Conservation (phyloP, 2,113 vertebrate species). For the Danio rerio region GRCz12tu NC_133178.1:27689001-27689500, state of each 20-base stretch:
- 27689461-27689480: too few relatives aligned
- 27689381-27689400: conserved; percentile 71
- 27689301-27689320: conserved; percentile 76
- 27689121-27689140: conserved; percentile 74
- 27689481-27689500: too few relatives aligned
- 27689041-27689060: background rate
- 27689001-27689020: background rate
- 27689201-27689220: background rate
- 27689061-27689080: background rate
- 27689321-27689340: conserved; percentile 68
- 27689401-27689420: conserved; percentile 70
- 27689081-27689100: conserved; percentile 63
- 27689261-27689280: conserved; percentile 68
- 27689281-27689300: conserved; percentile 72
- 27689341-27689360: conserved; percentile 75
- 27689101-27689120: conserved; percentile 80
- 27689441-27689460: too few relatives aligned
- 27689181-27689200: background rate
- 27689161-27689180: conserved; percentile 69
- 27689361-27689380: conserved; percentile 74
- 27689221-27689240: background rate
- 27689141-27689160: conserved; percentile 67
- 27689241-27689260: conserved; percentile 69
- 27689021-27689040: background rate
- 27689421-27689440: conserved; percentile 59